These are phyloP conservation scores for Ametastegia equiseti DNA, from an alignment of 2,888 invertebrate genomes.

Conservation along the genomic window DNA sequence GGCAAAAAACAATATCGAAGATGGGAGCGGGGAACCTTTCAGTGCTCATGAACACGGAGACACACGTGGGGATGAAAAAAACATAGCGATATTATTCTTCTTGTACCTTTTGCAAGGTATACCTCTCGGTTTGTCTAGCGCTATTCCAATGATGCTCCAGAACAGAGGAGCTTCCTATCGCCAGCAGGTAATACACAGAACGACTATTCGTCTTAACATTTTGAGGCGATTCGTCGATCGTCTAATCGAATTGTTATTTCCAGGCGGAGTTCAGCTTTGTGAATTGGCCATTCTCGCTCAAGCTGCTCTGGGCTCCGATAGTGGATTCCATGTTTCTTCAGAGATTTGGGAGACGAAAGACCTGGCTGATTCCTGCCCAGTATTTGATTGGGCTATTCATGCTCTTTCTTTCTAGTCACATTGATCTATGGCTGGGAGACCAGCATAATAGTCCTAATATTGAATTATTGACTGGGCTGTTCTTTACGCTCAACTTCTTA, in stretches of 20 bases:
- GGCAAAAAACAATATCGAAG: slow-evolving; percentile 38
- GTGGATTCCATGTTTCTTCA: slow-evolving; percentile 94
- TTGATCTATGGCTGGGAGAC: slow-evolving; percentile 88
- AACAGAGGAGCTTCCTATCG: slow-evolving; percentile 95
- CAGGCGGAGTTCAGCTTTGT: slow-evolving; percentile 95
- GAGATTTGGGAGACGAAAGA: slow-evolving; percentile 94
- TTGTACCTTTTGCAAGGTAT: slow-evolving; percentile 97
- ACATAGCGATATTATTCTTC: slow-evolving; percentile 92
- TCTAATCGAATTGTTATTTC: slow-evolving; percentile 65
- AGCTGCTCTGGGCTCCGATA: slow-evolving; percentile 98
- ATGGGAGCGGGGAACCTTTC: slow-evolving; percentile 38
- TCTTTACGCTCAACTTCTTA: slow-evolving; percentile 95
- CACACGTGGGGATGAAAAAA: slow-evolving; percentile 83
- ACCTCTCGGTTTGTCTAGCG: slow-evolving; percentile 95
- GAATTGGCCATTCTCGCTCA: slow-evolving; percentile 94
- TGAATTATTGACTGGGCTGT: slow-evolving; percentile 87
- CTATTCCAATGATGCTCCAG: slow-evolving; percentile 96
- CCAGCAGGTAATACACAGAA: slow-evolving; percentile 86
- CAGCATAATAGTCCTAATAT: slow-evolving; percentile 83
- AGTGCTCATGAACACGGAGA: slow-evolving; percentile 63
- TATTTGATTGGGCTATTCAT: slow-evolving; percentile 94
- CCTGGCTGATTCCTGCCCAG: slow-evolving; percentile 96
- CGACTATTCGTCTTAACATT: no score
- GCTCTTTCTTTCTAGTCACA: slow-evolving; percentile 88
- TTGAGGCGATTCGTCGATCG: no score